A percentile compares a stretch with the other conserved stretches of the same genome.
phyloP scores from a whole-genome alignment of 2,113 vertebrate species.

The Carassius gibelio region DNA sequence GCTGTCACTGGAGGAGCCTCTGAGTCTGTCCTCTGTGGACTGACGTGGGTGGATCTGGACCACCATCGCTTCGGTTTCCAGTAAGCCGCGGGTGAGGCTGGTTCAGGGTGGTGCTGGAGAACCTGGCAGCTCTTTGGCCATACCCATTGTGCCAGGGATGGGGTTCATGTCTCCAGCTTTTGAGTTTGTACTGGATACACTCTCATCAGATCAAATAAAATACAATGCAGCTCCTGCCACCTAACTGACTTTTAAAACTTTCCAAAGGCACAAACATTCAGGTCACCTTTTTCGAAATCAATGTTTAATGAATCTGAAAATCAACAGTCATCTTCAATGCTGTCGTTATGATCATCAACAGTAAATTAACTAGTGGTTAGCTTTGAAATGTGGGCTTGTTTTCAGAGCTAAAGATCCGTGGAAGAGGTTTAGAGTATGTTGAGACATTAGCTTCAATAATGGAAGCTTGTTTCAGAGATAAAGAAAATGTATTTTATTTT shows the following conservation, averaged over 20 bases:
- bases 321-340: background rate
- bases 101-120: constrained; percentile 15
- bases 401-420: background rate
- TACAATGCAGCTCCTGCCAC: background rate
- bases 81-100: constrained; percentile 43
- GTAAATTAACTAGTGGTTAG: background rate
- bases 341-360: background rate
- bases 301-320: background rate
- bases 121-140: background rate
- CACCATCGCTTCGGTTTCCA: constrained; percentile 37
- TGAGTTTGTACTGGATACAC: background rate
- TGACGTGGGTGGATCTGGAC: constrained; percentile 43
- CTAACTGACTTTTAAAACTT: background rate
- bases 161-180: background rate
- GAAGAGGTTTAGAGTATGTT: background rate
- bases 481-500: too few species aligned
- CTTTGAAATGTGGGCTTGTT: background rate
- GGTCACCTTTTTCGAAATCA: background rate
- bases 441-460: background rate
- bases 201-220: constrained; percentile 14
- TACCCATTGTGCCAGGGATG: constrained; percentile 10
- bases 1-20: constrained; percentile 61
- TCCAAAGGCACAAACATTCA: background rate
- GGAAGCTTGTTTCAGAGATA: too few species aligned
- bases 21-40: constrained; percentile 31